Evolutionary conservation across 2,797 vertebrate species (phyloP), one percentile per base, ranked within the genome.

Genomic region (Sebastes paucispinis): DNA sequence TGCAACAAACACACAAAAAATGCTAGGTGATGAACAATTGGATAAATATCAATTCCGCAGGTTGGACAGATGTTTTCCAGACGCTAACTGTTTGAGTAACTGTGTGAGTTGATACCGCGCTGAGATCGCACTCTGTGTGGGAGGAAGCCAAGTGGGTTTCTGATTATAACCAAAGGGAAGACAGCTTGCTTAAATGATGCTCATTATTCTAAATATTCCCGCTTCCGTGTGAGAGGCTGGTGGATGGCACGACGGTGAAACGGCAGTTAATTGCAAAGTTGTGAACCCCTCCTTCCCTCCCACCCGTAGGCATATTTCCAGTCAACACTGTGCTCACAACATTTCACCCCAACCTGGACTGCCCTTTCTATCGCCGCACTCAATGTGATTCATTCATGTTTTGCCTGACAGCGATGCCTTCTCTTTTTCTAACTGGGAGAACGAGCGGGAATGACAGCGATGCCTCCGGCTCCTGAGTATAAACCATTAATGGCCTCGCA

Each of bases 131-230:
- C 47, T 79, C 57, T 69, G 82, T 43, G 89, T 87, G 80, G 89
- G 87, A 83, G 88, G 80, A 76, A 81, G 84, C 90, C 9, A 9
- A 74, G 82, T 81, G 75, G 52, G 50, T 83, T 85, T 86, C 79
- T 85, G 83, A 82, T 85, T 88, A 76, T 85, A 87, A 87, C 84
- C 77, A 68, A 73, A 82, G 83, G 85, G 79, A 87, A 84, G 84
- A 85, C 88, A 86, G 88, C 86, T 88, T 86, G 83, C 68, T 74
- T 79, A 82, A 64, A 85, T 83, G 67, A 83, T 72, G 78, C 78
- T 87, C 69, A 82, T 91, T 87, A 86, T 89, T 84, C 62, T 78
- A 80, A 90, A 88, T 86, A 77, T 66, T 39, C 57, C 69, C 2
- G 5, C 39, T 80, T 85, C 47, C 73, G 31, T 67, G 69, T 71